phyloP scores from a whole-genome alignment of 1,140 invertebrate species.

The Diuraphis noxia region DNA sequence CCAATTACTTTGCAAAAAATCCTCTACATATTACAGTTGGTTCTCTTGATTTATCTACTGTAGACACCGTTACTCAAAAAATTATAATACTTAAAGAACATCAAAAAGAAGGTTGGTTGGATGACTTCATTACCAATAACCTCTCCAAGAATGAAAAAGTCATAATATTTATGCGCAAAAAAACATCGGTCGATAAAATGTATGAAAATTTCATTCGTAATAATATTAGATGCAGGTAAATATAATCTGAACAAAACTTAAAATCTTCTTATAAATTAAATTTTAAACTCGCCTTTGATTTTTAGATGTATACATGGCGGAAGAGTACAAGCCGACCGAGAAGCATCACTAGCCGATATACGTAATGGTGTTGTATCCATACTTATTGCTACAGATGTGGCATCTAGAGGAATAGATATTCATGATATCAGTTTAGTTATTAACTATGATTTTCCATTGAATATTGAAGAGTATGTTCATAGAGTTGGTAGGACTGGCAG shows the following conservation, averaged over 20 bases:
- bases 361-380: constrained; percentile 74
- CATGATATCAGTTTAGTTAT: constrained; percentile 70
- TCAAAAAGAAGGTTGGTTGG: constrained; percentile 67
- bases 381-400: constrained; percentile 91
- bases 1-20: constrained; percentile 81
- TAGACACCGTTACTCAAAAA: constrained; percentile 78
- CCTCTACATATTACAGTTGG: constrained; percentile 89
- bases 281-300: not conserved
- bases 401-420: constrained; percentile 77
- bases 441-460: constrained; percentile 87
- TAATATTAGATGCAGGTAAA: constrained; percentile 15
- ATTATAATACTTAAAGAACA: constrained; percentile 74
- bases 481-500: constrained; percentile 90
- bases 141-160: not conserved
- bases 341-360: constrained; percentile 81
- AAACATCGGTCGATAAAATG: not conserved
- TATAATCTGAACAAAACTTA: not conserved
- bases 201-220: not conserved
- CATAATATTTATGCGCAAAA: constrained; percentile 32
- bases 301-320: constrained; percentile 79
- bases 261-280: not conserved
- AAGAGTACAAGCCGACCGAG: constrained; percentile 81
- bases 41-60: constrained; percentile 80
- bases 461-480: constrained; percentile 92
- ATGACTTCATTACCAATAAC: not conserved